Base-by-base conservation (phyloP, 2,113 vertebrate genomes). In the Reinhardtius hippoglossoides region DNA sequence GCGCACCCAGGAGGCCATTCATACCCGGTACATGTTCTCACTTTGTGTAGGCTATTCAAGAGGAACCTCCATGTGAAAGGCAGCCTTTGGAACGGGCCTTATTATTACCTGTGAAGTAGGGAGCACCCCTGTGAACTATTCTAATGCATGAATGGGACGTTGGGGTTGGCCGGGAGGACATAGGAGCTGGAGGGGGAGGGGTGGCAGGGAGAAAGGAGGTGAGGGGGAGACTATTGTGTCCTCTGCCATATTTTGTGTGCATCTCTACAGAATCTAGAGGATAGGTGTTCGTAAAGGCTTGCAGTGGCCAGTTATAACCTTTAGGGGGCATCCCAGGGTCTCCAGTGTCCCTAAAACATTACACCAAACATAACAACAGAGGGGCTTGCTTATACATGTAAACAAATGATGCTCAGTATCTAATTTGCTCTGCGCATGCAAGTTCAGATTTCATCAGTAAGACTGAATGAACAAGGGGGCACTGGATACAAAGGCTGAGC, bases 71-170 rank as follows among this genome's bases (percentile, higher is more conserved):
- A 74, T 81, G 90, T 85, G 89, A 83, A 89, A 92, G 83, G 85
- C 87, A 92, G 89, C 74, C 87, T 90, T 81, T 76, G 88, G 91
- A 93, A 92, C 89, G 54, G 78, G 82, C 85, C 84, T 92, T 89
- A 93, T 94, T 93, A 94, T 92, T 86, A 91, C 88, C 87, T 90
- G 87, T 83, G 91, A 91, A 87, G 89, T 81, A 76, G 81, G 71
- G 86, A 83, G 90, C 81, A 62, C 83, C 85, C 74, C 84, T 85
- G 87, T 85, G 85, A 90, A 91, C 91, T 92, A 90, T 90, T 91
- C 81, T 85, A 91, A 92, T 88, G 88, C 55, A 23, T 78, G 80
- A 87, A 87, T 83, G 77, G 78, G 57, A 82, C 81, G 54, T 63
- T 27, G 46, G 61, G 50, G 57, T 76, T 40, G 54, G 65, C 52